These are phyloP conservation scores for Pristionchus entomophagus DNA, from an alignment of 2,888 invertebrate species.

Conservation along the genomic window DNA sequence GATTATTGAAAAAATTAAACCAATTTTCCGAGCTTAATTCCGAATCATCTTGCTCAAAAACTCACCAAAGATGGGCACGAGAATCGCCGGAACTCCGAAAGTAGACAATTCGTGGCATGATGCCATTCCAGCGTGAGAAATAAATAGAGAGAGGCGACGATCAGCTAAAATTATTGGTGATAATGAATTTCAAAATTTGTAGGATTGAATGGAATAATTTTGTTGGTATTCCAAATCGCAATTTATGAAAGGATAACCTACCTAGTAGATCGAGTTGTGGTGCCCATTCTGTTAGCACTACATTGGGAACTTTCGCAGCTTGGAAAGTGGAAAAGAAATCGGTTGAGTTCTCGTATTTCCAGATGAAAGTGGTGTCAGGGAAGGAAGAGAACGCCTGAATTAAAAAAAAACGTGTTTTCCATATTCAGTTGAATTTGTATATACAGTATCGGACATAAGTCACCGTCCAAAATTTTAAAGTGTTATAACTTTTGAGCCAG, in stretches of 20 bases:
- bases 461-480: too few species aligned
- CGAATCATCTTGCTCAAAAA: too few species aligned
- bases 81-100: not conserved
- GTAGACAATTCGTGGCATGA: conserved; percentile 18
- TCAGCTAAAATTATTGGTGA: conserved; percentile 4
- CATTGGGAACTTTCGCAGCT: not conserved
- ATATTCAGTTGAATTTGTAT: too few species aligned
- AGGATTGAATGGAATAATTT: not conserved
- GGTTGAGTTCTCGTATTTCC: conserved; percentile 16
- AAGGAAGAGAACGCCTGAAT: conserved; percentile 20
- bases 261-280: conserved; percentile 32
- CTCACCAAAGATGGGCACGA: conserved; percentile 39
- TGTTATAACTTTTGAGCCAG: too few species aligned
- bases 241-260: not conserved
- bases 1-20: not conserved
- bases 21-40: too few species aligned
- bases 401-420: too few species aligned
- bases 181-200: too few species aligned
- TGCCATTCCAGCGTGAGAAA: conserved; percentile 41
- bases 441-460: not conserved
- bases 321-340: not conserved
- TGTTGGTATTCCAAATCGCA: too few species aligned
- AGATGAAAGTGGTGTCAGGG: conserved; percentile 21
- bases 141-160: conserved; percentile 1
- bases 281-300: not conserved